Conservation (phyloP, 2,113 vertebrate genomes). For the Herpetotheres cachinnans region DNA sequence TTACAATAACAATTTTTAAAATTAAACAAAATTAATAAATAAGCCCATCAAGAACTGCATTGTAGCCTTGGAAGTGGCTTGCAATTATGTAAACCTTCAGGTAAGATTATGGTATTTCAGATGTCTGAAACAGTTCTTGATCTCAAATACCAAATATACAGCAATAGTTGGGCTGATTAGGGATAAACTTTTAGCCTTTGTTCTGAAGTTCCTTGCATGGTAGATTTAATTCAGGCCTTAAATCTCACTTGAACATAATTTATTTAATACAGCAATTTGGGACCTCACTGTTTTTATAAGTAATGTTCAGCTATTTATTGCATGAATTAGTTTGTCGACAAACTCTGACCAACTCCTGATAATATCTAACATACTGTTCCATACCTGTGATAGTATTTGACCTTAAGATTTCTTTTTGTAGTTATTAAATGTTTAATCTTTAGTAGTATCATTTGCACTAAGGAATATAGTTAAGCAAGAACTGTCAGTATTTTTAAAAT, state of each 20-base stretch:
- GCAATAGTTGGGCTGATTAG: neutral
- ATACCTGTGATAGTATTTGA: neutral
- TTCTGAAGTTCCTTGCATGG: conserved; percentile 8
- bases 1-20: conserved; percentile 5
- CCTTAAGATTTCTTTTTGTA: neutral
- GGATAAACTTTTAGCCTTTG: conserved; percentile 28
- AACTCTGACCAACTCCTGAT: neutral
- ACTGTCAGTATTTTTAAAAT: conserved; percentile 10
- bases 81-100: neutral
- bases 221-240: conserved; percentile 1
- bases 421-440: neutral
- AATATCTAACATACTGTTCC: neutral
- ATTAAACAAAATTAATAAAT: conserved; percentile 37
- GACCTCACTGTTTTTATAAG: neutral
- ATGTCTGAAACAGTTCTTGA: neutral
- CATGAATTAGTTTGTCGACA: neutral
- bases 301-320: neutral
- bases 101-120: conserved; percentile 3
- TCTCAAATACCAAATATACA: neutral
- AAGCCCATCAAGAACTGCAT: neutral
- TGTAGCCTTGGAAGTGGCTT: neutral
- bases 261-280: neutral
- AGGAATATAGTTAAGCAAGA: neutral
- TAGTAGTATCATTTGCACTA: neutral
- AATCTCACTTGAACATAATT: conserved; percentile 19